These are phyloP conservation scores for Chloroceryle inda DNA, from an alignment of 2,797 vertebrate species.

Conservation along the genomic window DNA sequence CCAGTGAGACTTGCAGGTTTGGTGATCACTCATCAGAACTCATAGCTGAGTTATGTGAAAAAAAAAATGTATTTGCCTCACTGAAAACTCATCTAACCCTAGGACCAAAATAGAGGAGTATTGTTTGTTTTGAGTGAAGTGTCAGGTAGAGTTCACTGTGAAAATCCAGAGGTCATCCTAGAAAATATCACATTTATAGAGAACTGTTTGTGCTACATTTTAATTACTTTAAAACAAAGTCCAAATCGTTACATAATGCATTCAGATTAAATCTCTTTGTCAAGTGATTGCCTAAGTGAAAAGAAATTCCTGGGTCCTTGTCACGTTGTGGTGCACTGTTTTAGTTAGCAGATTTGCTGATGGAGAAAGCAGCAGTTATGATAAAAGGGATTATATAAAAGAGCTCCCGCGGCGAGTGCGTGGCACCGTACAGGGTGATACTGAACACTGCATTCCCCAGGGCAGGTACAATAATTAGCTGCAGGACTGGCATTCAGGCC, in stretches of 20 bases:
- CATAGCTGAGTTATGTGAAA: not conserved
- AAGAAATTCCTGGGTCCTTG: constrained; percentile 19
- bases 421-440: constrained; percentile 40
- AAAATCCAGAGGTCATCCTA: not conserved
- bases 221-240: not conserved
- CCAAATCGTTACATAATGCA: not conserved
- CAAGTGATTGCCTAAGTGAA: not conserved
- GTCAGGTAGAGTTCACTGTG: not conserved
- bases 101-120: not conserved
- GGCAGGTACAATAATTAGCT: constrained; percentile 49
- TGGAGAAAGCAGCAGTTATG: constrained; percentile 57
- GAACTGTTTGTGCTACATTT: not conserved
- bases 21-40: constrained; percentile 39
- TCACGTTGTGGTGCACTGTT: not conserved
- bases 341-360: constrained; percentile 32
- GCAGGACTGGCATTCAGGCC: constrained; percentile 1
- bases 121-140: not conserved
- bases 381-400: constrained; percentile 54
- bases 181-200: not conserved
- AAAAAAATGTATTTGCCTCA: not conserved
- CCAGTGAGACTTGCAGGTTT: not conserved
- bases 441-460: constrained; percentile 33
- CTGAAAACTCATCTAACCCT: not conserved
- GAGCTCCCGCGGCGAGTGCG: not conserved
- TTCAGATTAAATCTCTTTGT: constrained; percentile 4